Evolutionary conservation across 2,113 vertebrate genomes (phyloP).

Genomic region (Trichechus manatus): DNA sequence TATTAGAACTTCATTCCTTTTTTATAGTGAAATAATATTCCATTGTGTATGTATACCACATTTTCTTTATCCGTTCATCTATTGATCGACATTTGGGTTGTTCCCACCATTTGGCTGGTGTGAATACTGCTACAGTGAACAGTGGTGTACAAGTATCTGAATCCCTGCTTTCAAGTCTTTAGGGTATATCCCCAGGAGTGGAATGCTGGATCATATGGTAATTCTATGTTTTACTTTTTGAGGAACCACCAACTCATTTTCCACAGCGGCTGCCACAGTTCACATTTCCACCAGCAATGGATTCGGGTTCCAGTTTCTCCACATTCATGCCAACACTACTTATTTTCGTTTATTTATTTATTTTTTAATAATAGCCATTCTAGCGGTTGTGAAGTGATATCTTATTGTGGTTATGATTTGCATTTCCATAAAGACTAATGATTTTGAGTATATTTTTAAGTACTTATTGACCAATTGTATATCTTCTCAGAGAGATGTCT

Average conservation of each 20-base stretch:
- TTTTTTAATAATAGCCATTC: neutral
- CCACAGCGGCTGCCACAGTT: neutral
- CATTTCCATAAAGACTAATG: neutral
- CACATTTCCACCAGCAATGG: neutral
- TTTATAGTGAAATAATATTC: neutral
- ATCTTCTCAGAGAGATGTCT: neutral
- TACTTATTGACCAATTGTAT: neutral
- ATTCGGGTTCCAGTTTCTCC: neutral
- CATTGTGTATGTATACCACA: neutral
- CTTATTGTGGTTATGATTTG: neutral
- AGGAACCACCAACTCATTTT: neutral
- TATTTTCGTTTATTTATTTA: no score
- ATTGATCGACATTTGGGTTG: neutral
- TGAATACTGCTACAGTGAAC: neutral
- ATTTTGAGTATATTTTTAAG: neutral
- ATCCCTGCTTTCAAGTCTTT: neutral
- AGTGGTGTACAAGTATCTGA: neutral
- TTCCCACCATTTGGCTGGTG: neutral
- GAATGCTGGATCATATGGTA: neutral
- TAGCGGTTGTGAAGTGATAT: neutral
- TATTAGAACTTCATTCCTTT: neutral
- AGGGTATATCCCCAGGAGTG: neutral
- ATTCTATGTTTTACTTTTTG: neutral
- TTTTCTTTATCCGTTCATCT: neutral
- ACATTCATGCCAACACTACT: neutral